phyloP scores from a whole-genome alignment of 2,797 vertebrate genomes.

The Lithobates sylvaticus region DNA sequence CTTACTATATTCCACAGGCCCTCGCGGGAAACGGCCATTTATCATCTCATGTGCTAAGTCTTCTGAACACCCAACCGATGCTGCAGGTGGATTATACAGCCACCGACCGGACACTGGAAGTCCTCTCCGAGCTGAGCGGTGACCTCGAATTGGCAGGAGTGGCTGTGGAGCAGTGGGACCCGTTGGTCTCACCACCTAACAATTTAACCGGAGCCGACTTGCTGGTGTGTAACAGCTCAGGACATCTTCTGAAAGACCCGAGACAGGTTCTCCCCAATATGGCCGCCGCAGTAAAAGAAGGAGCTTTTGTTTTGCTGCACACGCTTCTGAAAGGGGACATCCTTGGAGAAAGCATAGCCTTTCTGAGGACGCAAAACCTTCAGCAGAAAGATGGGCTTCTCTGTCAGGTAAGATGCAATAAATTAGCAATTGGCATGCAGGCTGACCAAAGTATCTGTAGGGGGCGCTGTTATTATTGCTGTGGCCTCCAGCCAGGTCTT shows the following conservation, averaged over 20 bases:
- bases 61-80: conserved; percentile 88
- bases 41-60: conserved; percentile 78
- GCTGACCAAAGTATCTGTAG: no score
- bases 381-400: conserved; percentile 76
- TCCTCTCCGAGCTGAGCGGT: conserved; percentile 73
- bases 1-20: conserved; percentile 74
- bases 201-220: conserved; percentile 79
- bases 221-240: conserved; percentile 85
- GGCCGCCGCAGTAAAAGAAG: conserved; percentile 80
- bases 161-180: conserved; percentile 85
- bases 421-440: no score
- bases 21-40: conserved; percentile 84
- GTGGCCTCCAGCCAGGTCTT: no score
- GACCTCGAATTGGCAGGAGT: conserved; percentile 76
- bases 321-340: conserved; percentile 85
- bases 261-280: conserved; percentile 79
- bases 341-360: conserved; percentile 84
- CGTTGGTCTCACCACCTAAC: conserved; percentile 73
- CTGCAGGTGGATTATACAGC: conserved; percentile 87
- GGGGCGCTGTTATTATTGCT: no score
- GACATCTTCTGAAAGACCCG: conserved; percentile 68
- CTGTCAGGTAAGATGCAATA: conserved; percentile 79
- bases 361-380: conserved; percentile 78
- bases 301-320: conserved; percentile 91
- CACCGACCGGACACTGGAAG: conserved; percentile 75